Conservation (phyloP, 2,797 vertebrate species). For the Urophycis tenuis region DNA sequence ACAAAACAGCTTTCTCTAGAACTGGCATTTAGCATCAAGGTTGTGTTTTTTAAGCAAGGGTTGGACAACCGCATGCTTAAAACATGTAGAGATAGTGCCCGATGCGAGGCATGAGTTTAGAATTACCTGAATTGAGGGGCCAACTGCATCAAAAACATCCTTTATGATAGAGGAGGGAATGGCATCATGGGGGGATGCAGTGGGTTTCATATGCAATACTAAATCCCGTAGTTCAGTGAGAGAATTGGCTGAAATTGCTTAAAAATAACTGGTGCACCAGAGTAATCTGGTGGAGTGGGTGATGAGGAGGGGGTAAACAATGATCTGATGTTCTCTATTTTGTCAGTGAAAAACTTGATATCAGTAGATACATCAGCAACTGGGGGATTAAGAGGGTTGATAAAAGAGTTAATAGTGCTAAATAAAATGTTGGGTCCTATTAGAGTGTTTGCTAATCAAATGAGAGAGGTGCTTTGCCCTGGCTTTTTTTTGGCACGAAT, state of each 20-base stretch:
- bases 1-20: too few relatives aligned
- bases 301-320: background rate
- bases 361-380: background rate
- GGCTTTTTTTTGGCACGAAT: background rate
- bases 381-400: too few relatives aligned
- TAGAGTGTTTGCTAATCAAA: background rate
- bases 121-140: background rate
- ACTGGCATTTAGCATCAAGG: background rate
- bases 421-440: background rate
- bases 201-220: background rate
- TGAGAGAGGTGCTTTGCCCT: background rate
- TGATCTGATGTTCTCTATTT: conserved; percentile 1
- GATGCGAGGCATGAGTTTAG: background rate
- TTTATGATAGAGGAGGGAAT: background rate
- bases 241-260: background rate
- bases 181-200: background rate
- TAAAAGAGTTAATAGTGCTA: background rate
- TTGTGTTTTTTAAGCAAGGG: too few relatives aligned
- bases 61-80: too few relatives aligned
- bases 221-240: background rate
- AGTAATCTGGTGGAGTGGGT: background rate
- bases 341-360: background rate
- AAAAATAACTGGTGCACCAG: too few relatives aligned
- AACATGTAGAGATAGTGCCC: background rate
- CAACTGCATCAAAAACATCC: too few relatives aligned